phyloP scores from a whole-genome alignment of 1,140 invertebrate species.

The Dysdera silvatica region DNA sequence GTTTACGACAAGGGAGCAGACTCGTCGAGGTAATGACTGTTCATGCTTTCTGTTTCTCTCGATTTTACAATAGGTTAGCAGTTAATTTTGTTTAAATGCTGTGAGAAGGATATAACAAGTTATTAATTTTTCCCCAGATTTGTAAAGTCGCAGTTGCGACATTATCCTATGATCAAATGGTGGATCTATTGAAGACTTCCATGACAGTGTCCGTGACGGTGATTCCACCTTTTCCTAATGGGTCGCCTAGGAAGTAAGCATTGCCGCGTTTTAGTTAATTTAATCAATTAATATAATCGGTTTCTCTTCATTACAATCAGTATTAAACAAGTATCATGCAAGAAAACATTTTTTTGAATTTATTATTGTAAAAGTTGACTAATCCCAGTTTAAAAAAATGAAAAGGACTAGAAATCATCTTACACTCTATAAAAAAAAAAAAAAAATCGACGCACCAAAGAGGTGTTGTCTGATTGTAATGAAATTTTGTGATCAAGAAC shows the following conservation, averaged over 20 bases:
- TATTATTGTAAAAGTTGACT: no score
- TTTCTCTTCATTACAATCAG: no score
- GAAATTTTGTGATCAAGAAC: no score
- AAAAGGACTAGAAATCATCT: no score
- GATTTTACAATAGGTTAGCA: neutral
- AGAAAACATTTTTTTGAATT: no score
- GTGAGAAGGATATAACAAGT: neutral
- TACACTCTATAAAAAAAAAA: no score
- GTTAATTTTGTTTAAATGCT: neutral
- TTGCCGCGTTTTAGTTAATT: neutral
- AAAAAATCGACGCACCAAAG: no score
- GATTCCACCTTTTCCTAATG: conserved; percentile 62
- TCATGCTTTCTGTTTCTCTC: neutral
- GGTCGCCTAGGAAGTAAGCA: conserved; percentile 20
- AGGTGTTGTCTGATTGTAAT: no score
- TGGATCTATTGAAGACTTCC: conserved; percentile 84
- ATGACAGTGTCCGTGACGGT: conserved; percentile 73
- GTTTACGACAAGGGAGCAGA: conserved; percentile 75
- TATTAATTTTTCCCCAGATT: conserved; percentile 50
- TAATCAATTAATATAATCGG: no score
- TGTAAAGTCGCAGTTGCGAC: conserved; percentile 83
- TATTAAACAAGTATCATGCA: no score
- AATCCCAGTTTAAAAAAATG: no score
- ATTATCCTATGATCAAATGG: conserved; percentile 84
- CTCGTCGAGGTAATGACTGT: conserved; percentile 64